These are phyloP conservation scores for Diplodus sargus DNA, from an alignment of 2,797 vertebrate genomes.

Conservation along the genomic window DNA sequence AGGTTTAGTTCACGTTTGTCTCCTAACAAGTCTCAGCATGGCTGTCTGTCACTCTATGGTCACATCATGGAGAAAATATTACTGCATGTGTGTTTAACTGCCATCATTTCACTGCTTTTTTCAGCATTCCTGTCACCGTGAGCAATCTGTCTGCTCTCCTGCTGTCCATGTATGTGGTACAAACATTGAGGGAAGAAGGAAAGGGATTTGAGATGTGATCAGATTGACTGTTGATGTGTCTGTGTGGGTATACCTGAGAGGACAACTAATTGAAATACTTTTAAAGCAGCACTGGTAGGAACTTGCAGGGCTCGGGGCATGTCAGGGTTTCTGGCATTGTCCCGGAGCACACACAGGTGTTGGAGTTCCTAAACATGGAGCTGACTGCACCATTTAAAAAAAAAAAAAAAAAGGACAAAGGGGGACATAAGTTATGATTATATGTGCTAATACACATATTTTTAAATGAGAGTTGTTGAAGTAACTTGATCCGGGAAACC, in stretches of 20 bases:
- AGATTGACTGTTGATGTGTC: not conserved
- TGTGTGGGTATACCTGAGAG: constrained; percentile 37
- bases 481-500: not conserved
- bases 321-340: not conserved
- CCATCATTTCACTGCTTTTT: not conserved
- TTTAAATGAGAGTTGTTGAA: not conserved
- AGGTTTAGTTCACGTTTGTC: constrained; percentile 1
- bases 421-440: not conserved
- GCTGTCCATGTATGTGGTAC: not conserved
- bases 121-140: not conserved
- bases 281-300: constrained; percentile 1
- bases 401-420: not conserved
- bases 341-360: not conserved
- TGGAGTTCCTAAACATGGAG: not conserved
- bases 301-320: not conserved
- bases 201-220: constrained; percentile 6
- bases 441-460: not conserved
- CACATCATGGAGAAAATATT: not conserved
- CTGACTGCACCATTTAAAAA: constrained; percentile 2
- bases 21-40: not conserved
- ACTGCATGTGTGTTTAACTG: not conserved
- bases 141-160: constrained; percentile 1
- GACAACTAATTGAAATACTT: constrained; percentile 21
- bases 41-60: constrained; percentile 1
- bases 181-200: constrained; percentile 3